These are phyloP conservation scores for Atlantisia rogersi DNA, from an alignment of 2,113 vertebrate species.

Conservation along the genomic window DNA sequence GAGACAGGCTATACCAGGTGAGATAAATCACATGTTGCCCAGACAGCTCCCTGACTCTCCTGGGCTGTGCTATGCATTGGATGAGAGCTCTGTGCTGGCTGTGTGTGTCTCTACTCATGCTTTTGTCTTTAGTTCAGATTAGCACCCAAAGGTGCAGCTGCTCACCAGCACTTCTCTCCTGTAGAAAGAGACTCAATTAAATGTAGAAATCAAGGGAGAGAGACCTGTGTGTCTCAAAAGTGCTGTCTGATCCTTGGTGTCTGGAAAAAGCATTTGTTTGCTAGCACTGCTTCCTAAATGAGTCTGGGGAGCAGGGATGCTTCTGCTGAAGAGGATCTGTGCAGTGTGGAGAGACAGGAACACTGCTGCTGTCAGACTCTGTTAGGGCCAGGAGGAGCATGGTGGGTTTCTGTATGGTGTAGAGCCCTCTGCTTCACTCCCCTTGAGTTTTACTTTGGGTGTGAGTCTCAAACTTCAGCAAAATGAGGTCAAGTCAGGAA, in stretches of 20 bases:
- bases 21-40: not conserved
- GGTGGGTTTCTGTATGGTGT: not conserved
- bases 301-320: not conserved
- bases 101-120: fast-evolving
- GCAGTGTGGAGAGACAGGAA: not conserved
- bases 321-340: not conserved
- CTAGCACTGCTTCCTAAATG: not conserved
- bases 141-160: not conserved
- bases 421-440: not conserved
- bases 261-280: not conserved
- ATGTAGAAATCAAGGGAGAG: not conserved
- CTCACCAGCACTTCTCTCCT: not conserved
- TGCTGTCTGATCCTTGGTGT: not conserved
- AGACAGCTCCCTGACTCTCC: not conserved
- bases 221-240: not conserved
- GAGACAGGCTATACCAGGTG: not conserved
- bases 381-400: not conserved
- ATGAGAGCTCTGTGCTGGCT: not conserved
- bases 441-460: not conserved
- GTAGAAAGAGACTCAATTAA: not conserved
- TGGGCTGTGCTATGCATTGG: not conserved
- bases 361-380: not conserved
- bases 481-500: not conserved
- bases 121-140: not conserved
- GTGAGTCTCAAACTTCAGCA: not conserved